phyloP scores from a whole-genome alignment of 1,140 invertebrate species.

The Odontomachus brunneus region DNA sequence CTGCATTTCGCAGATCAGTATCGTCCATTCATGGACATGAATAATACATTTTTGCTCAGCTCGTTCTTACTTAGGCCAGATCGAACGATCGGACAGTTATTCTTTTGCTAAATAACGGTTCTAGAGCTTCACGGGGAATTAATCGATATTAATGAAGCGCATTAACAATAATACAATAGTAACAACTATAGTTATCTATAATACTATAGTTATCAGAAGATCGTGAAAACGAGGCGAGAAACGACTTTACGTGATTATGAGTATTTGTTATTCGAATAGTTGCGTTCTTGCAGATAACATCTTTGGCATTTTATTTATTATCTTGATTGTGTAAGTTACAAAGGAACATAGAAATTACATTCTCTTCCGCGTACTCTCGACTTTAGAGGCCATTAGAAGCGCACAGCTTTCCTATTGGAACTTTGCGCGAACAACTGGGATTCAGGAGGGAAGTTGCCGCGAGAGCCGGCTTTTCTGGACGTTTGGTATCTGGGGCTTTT shows the following conservation, averaged over 20 bases:
- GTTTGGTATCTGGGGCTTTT: background rate
- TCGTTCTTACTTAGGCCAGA: constrained; percentile 29
- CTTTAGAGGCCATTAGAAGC: background rate
- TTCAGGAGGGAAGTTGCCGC: no score
- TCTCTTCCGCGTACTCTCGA: background rate
- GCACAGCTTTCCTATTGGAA: background rate
- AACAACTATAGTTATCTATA: no score
- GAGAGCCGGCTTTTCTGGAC: background rate
- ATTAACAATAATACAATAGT: background rate
- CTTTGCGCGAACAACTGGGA: background rate
- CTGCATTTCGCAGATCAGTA: constrained; percentile 26
- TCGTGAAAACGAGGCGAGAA: background rate
- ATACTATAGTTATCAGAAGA: background rate
- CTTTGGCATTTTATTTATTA: background rate
- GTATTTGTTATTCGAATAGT: background rate
- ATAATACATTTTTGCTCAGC: constrained; percentile 27
- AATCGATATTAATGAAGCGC: background rate
- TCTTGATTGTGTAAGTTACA: background rate
- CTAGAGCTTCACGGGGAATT: background rate
- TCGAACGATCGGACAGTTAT: background rate
- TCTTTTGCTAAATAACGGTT: background rate
- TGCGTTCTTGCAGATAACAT: background rate
- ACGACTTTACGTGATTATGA: background rate
- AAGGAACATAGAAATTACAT: background rate
- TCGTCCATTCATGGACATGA: constrained; percentile 37